Conservation (phyloP, 2,797 vertebrate species). For the Sciurus vulgaris region DNA sequence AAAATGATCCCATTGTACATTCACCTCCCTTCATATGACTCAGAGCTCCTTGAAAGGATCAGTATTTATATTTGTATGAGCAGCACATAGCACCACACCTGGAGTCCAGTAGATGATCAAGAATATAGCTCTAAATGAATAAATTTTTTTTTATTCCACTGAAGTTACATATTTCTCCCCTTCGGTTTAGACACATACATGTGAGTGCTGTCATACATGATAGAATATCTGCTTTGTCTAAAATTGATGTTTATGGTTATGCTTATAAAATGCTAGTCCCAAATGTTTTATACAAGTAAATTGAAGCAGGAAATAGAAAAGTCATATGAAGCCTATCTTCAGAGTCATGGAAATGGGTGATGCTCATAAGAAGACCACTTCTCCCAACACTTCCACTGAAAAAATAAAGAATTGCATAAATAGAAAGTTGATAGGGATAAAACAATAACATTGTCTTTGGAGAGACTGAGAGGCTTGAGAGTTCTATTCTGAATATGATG, state of each 20-base stretch:
- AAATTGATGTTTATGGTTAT: slow-evolving; percentile 30
- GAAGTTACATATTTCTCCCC: neutral
- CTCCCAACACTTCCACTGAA: neutral
- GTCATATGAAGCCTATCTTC: neutral
- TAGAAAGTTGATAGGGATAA: slow-evolving; percentile 1
- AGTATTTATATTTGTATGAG: slow-evolving; percentile 51
- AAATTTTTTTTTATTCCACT: slow-evolving; percentile 28
- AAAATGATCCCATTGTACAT: slow-evolving; percentile 31
- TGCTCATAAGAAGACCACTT: slow-evolving; percentile 11
- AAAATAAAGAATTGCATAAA: slow-evolving; percentile 45
- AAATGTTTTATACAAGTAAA: neutral
- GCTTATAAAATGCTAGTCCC: slow-evolving; percentile 20
- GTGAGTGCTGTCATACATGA: neutral
- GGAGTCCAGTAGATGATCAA: neutral
- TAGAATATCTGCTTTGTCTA: slow-evolving; percentile 12
- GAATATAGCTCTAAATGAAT: neutral
- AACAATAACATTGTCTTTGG: slow-evolving; percentile 40
- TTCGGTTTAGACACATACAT: neutral
- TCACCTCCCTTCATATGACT: slow-evolving; percentile 26
- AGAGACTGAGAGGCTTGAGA: slow-evolving; percentile 17
- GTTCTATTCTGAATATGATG: slow-evolving; percentile 41
- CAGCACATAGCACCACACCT: neutral
- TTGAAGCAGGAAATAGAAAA: neutral
- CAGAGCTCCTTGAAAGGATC: slow-evolving; percentile 45
- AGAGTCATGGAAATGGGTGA: neutral